Percentiles rank a stretch among this genome's conserved stretches.
Evolutionary conservation across 2,888 invertebrate species (phyloP).

Genomic region (Euplagia quadripunctaria): DNA sequence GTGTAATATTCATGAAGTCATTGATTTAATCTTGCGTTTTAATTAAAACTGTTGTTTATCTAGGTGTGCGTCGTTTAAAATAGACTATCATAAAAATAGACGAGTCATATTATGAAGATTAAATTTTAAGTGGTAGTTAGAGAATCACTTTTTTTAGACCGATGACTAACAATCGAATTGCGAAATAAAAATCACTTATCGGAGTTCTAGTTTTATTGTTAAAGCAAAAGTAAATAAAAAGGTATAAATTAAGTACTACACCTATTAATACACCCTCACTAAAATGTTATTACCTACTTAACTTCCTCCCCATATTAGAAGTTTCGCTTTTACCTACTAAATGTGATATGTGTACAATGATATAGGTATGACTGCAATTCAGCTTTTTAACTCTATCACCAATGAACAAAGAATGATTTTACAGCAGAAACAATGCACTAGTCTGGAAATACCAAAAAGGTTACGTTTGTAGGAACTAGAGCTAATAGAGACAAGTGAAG

Average conservation of each 20-base stretch:
- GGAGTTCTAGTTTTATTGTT: background rate
- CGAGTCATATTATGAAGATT: background rate
- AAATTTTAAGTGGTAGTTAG: too few relatives aligned
- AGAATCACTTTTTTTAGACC: background rate
- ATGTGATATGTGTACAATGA: background rate
- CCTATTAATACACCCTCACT: background rate
- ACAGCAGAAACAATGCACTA: background rate
- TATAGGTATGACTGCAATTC: conserved; percentile 11
- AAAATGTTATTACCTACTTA: background rate
- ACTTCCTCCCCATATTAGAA: background rate
- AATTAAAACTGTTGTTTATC: background rate
- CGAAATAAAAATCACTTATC: background rate
- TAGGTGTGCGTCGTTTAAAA: background rate
- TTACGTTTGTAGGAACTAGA: conserved; percentile 25
- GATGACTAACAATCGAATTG: background rate
- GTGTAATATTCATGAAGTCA: too few relatives aligned
- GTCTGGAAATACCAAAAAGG: conserved; percentile 24
- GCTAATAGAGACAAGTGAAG: conserved; percentile 63
- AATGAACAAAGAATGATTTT: background rate
- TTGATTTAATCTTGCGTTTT: background rate
- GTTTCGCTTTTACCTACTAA: background rate
- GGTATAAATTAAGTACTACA: background rate
- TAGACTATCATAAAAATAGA: conserved; percentile 3
- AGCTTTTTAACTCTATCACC: background rate
- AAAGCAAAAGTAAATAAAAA: background rate